Conservation (phyloP, 2,797 vertebrate genomes). For the Rhabdophis nuchalis region DNA sequence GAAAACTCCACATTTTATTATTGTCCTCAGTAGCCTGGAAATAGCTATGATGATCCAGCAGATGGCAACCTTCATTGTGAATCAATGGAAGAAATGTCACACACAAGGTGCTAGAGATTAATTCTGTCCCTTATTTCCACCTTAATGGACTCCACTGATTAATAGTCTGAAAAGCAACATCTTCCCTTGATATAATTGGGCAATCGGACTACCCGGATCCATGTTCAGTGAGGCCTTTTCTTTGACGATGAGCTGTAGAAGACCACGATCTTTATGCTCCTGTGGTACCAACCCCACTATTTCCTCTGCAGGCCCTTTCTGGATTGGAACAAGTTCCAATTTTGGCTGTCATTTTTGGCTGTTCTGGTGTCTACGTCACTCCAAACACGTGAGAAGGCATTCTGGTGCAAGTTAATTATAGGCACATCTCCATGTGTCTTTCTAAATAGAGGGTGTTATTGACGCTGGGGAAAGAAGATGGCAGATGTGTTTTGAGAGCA, state of each 20-base stretch:
- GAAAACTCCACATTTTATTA: not conserved
- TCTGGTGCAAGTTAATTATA: not conserved
- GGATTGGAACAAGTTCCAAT: not conserved
- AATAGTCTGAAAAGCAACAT: not conserved
- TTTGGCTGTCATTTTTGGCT: not conserved
- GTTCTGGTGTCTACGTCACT: not conserved
- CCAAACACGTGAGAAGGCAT: not conserved
- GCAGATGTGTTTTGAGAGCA: not conserved
- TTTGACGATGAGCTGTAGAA: not conserved
- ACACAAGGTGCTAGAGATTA: not conserved
- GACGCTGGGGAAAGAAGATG: not conserved
- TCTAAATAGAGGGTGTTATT: not conserved
- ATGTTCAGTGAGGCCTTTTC: not conserved
- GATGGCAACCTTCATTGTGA: slow-evolving; percentile 18
- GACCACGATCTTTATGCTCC: not conserved
- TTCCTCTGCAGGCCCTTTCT: not conserved
- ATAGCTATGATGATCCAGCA: not conserved
- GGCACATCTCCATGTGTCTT: not conserved
- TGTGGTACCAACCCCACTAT: not conserved
- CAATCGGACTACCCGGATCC: not conserved
- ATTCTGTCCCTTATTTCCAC: not conserved
- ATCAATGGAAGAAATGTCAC: not conserved
- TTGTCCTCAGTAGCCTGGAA: not conserved
- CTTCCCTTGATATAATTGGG: not conserved
- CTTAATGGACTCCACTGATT: not conserved